Evolutionary conservation across 2,888 invertebrate genomes (phyloP), one percentile per base, ranked within the genome.

Genomic region (Hipparchia semele): DNA sequence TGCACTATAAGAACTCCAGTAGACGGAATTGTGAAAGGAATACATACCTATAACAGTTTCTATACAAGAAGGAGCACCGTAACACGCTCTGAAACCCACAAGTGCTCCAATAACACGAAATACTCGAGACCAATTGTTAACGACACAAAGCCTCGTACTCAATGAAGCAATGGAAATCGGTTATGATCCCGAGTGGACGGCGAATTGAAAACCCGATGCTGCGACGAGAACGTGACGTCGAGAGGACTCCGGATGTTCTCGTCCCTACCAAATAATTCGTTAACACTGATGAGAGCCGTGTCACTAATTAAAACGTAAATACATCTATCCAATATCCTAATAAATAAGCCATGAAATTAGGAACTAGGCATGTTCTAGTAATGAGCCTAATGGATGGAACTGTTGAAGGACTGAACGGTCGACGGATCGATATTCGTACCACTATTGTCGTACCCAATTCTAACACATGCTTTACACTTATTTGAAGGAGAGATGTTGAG

Each of bases 101-200:
- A 66, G 66, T 46, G 71, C 60, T 45, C 59, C 39, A 66, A 66
- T 71, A 71, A 66, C 39, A 8, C 59, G 60, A 66, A 66, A 65
- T 39, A 51, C 51, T 65, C 65, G 46, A 71, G 62, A 39, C 65
- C 71, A 46, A 71, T 71, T 65, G 59, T 64, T 66, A 46, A 71
- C 65, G 46, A 10, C 65, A 71, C 71, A 71, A 71, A 66, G 71
- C 66, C 59, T 51, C 39, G 33, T 12, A 51, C 54, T 70, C 69
- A 53, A 70, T 39, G 33, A n/a, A 13, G 66, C 71, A 45, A 66
- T 71, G 65, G 71, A 60, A 71, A 71, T 71, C 53, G 65, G 65
- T 60, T 71, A 66, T 66, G 71, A 71, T 66, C 53, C 66, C 59
- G 66, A 71, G 71, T 71, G 65, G 65, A 64, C 65, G 58, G 49